These are phyloP conservation scores for Oryzaephilus surinamensis DNA, from an alignment of 1,140 invertebrate genomes.

Conservation along the genomic window DNA sequence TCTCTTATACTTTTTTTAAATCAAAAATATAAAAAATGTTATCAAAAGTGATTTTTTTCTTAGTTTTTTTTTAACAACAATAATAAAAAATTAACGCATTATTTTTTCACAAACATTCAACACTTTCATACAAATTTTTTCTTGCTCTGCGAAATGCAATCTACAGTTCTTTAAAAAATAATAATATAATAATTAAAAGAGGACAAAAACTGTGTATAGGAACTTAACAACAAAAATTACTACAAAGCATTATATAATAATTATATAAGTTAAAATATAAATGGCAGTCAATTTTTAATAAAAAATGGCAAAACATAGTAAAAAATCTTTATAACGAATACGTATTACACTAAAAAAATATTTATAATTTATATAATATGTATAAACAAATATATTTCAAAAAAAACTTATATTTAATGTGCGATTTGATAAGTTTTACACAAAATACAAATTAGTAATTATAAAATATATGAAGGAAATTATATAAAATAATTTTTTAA, in stretches of 20 bases:
- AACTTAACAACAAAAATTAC: constrained; percentile 23
- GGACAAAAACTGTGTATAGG: constrained; percentile 21
- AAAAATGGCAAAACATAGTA: constrained; percentile 29
- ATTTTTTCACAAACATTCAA: constrained; percentile 11
- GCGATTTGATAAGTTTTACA: no score
- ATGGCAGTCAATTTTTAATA: constrained; percentile 30
- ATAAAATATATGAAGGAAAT: no score
- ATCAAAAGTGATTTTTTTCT: no score
- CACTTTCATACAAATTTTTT: constrained; percentile 14
- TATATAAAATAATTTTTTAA: no score
- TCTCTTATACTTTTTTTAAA: no score
- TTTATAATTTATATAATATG: neutral
- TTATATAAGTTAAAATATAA: constrained; percentile 27
- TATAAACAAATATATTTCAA: constrained; percentile 2
- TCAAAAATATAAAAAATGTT: no score
- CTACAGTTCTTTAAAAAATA: constrained; percentile 26
- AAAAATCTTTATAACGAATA: constrained; percentile 6
- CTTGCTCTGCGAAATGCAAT: constrained; percentile 18
- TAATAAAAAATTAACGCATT: no score
- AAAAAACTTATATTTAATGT: constrained; percentile 1
- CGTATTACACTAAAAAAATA: neutral
- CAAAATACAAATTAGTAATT: no score
- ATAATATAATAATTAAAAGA: constrained; percentile 8
- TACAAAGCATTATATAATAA: constrained; percentile 12
- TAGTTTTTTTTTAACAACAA: no score